Conservation (phyloP, 35 echinoderm and acorn worm species). For the Anneissia japonica region DNA sequence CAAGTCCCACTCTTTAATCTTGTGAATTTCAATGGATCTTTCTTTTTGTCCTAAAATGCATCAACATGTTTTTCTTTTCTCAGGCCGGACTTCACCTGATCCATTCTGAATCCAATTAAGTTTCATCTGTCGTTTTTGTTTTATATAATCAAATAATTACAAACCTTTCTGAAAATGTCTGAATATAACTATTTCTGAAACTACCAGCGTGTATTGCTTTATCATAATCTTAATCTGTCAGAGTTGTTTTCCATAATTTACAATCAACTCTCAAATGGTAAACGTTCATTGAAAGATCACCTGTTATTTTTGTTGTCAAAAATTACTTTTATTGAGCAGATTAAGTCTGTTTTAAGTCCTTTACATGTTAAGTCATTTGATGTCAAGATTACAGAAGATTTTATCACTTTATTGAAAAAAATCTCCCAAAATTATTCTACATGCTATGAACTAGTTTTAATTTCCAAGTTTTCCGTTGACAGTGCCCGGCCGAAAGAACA, state of each 20-base stretch:
- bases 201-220: neutral
- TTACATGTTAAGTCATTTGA: neutral
- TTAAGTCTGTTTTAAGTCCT: neutral
- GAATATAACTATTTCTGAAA: neutral
- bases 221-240: conserved; percentile 1
- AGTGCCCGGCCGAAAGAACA: neutral
- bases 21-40: neutral
- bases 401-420: neutral
- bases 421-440: neutral
- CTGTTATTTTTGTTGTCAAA: neutral
- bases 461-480: neutral
- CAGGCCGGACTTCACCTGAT: neutral
- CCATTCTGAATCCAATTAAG: neutral
- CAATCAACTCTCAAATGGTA: neutral
- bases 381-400: neutral
- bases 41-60: neutral
- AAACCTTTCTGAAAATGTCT: neutral
- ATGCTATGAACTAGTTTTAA: neutral
- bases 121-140: neutral
- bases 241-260: neutral
- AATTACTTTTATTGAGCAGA: neutral
- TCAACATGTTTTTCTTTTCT: neutral
- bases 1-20: neutral
- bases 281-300: neutral
- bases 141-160: neutral